These are phyloP conservation scores for Lepilemur septentrionalis DNA, from an alignment of 2,797 vertebrate species.

Conservation along the genomic window DNA sequence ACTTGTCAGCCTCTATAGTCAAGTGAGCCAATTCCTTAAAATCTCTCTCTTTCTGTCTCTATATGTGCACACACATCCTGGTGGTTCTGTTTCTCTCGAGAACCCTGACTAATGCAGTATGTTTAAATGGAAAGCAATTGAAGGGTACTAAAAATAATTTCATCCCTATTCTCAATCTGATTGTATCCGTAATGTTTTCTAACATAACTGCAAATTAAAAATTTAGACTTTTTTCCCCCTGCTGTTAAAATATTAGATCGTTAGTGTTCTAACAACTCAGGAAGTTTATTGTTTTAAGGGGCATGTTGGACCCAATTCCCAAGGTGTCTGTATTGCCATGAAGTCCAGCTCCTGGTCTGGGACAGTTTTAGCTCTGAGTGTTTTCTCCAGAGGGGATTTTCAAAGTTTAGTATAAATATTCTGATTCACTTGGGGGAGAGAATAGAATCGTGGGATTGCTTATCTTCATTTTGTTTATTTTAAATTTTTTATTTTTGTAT, in stretches of 20 bases:
- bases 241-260: not conserved
- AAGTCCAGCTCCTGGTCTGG: not conserved
- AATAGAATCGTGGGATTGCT: not conserved
- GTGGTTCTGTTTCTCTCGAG: not conserved
- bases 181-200: not conserved
- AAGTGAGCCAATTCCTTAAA: not conserved
- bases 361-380: not conserved
- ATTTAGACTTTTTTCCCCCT: not conserved
- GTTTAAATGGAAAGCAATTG: not conserved
- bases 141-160: not conserved
- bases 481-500: not conserved
- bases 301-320: not conserved
- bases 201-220: not conserved
- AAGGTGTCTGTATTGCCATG: not conserved
- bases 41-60: not conserved
- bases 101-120: not conserved
- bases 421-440: not conserved
- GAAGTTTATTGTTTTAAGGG: not conserved
- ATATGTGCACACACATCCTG: not conserved
- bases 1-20: not conserved
- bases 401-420: not conserved
- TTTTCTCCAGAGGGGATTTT: not conserved
- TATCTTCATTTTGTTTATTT: not conserved
- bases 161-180: not conserved
- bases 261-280: not conserved